Evolutionary conservation across 2,888 invertebrate species (phyloP).

Genomic region (Leistus spinibarbis): DNA sequence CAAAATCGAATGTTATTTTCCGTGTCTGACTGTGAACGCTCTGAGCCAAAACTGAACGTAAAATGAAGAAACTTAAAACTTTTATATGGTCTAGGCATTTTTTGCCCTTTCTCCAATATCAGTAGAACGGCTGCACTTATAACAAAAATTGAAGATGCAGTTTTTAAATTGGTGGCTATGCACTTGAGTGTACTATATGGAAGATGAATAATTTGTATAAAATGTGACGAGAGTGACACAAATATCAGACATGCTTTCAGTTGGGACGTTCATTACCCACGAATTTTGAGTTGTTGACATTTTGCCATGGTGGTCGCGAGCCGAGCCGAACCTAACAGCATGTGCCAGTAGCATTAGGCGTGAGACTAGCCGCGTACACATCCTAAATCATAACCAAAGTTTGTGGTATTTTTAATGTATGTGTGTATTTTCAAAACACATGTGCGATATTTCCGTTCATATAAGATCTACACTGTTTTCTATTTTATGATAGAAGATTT

Average conservation of each 20-base stretch:
- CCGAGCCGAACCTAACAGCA: neutral
- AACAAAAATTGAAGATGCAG: too few species aligned
- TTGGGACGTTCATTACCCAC: slow-evolving; percentile 2
- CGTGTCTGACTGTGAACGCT: too few species aligned
- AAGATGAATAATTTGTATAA: neutral
- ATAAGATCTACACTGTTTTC: too few species aligned
- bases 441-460: neutral
- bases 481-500: too few species aligned
- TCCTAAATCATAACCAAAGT: neutral
- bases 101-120: too few species aligned
- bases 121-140: too few species aligned
- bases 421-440: neutral
- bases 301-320: neutral
- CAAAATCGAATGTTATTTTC: too few species aligned
- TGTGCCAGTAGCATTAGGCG: neutral
- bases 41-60: too few species aligned
- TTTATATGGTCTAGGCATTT: too few species aligned
- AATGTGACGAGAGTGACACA: slow-evolving; percentile 7
- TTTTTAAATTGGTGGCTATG: too few species aligned
- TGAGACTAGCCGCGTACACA: neutral
- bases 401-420: neutral
- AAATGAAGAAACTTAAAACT: too few species aligned
- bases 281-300: slow-evolving; percentile 3
- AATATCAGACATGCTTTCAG: slow-evolving; percentile 3
- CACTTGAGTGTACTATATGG: too few species aligned